Evolutionary conservation across 1,140 invertebrate species (phyloP).

Genomic region (Antheraea pernyi): DNA sequence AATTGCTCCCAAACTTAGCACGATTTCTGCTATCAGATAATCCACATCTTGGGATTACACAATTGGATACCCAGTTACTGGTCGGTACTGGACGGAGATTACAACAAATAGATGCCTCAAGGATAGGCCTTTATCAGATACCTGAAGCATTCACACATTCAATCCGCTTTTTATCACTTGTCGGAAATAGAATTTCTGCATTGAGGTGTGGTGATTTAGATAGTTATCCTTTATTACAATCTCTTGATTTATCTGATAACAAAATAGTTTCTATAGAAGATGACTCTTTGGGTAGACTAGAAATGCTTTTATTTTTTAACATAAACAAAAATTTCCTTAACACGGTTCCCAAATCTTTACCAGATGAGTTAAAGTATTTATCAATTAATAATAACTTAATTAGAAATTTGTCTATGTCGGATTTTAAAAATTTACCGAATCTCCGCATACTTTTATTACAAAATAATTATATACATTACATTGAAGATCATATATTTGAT

Average conservation of each 20-base stretch:
- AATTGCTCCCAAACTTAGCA: slow-evolving; percentile 87
- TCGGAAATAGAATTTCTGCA: slow-evolving; percentile 86
- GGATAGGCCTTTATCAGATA: slow-evolving; percentile 88
- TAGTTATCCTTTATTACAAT: slow-evolving; percentile 90
- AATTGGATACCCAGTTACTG: slow-evolving; percentile 81
- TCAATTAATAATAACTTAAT: slow-evolving; percentile 81
- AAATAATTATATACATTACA: slow-evolving; percentile 83
- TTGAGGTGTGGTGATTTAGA: slow-evolving; percentile 93
- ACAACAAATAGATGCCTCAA: slow-evolving; percentile 90
- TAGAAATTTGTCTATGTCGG: slow-evolving; percentile 81
- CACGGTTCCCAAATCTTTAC: slow-evolving; percentile 81
- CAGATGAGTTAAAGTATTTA: slow-evolving; percentile 74
- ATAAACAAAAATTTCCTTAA: slow-evolving; percentile 87
- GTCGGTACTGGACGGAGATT: slow-evolving; percentile 85
- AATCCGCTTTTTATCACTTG: slow-evolving; percentile 87
- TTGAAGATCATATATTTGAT: slow-evolving; percentile 84
- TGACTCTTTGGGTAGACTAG: slow-evolving; percentile 90
- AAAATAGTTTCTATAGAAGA: slow-evolving; percentile 89
- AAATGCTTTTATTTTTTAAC: slow-evolving; percentile 88
- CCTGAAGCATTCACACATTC: slow-evolving; percentile 92
- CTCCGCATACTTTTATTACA: slow-evolving; percentile 86
- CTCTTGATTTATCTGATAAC: slow-evolving; percentile 91
- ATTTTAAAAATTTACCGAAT: slow-evolving; percentile 85
- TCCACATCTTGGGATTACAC: slow-evolving; percentile 80
- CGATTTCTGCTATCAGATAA: slow-evolving; percentile 88